Base-by-base conservation (phyloP, 2,888 invertebrate species). In the Blera fallax region DNA sequence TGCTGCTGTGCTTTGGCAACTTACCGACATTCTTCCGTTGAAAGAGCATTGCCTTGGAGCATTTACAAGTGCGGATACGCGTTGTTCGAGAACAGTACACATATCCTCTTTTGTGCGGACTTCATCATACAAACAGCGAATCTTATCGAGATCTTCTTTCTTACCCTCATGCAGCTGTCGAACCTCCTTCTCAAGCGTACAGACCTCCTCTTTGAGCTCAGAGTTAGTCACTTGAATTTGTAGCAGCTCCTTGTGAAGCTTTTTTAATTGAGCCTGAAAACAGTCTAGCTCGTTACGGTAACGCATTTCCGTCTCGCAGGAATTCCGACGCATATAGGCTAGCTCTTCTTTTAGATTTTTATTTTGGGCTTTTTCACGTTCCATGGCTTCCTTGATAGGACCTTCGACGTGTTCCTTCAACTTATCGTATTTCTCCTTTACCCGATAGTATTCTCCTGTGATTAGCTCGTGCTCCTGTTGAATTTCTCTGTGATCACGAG, bases 181-280 rank as follows among this genome's bases (percentile, higher is more conserved):
- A 87, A 95, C 91, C 92, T 94, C 94, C 88, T 93, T 92, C 90
- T 94, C 94, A 89, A 94, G 91, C 88, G 94, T 94, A 91, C 94
- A 93, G 29, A 95, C 95, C 93, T 95, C 95, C 90, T 95, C 95
- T 88, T 93, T 94, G 8, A 95, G 91, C 91, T 95, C 95, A 74
- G 94, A 93, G 88, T 95, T 95, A 29, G 94, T 95, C 52, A 95
- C 95, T 89, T 95, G 95, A 72, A 94, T 92, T 72, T 95, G 95
- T 89, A 94, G 93, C 81, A 94, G 93, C 87, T 94, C 93, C 90
- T 94, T 94, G 88, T 92, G 93, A 21, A 93, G 88, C 69, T 94
- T 93, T 45, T 91, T 91, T 64, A 95, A 90, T 87, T 94, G 94
- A 48, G 92, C 93, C 69, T 93, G 93, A 67, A 94, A 90, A 11